Percentiles rank a stretch among this genome's conserved stretches.
These are phyloP conservation scores for Bufotes viridis DNA, from an alignment of 2,797 vertebrate species.

Conservation along the genomic window DNA sequence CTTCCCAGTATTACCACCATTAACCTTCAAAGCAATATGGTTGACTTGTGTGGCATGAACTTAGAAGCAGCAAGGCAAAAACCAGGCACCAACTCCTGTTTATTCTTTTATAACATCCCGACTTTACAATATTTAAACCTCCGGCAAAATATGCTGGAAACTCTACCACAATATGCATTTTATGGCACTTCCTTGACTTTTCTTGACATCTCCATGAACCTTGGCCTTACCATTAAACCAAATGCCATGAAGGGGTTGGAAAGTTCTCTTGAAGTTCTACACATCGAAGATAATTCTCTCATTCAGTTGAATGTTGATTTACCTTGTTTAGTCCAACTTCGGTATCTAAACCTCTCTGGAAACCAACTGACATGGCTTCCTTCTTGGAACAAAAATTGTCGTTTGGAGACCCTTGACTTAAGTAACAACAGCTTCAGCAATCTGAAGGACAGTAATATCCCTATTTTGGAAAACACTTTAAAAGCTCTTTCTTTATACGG, in stretches of 20 bases:
- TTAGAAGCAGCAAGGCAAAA: constrained; percentile 61
- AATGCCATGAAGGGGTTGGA: constrained; percentile 85
- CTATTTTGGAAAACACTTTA: constrained; percentile 81
- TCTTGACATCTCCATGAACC: constrained; percentile 89
- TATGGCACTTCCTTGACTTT: constrained; percentile 77
- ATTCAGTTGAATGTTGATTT: constrained; percentile 78
- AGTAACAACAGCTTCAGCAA: constrained; percentile 88
- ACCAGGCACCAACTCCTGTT: constrained; percentile 70
- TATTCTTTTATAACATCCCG: constrained; percentile 76
- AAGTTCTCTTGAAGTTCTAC: constrained; percentile 80
- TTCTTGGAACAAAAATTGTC: constrained; percentile 77
- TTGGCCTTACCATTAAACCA: constrained; percentile 77
- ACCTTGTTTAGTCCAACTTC: constrained; percentile 80
- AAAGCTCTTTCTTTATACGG: constrained; percentile 86
- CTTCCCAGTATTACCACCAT: constrained; percentile 80
- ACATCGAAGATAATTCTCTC: constrained; percentile 83
- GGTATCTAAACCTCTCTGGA: constrained; percentile 83
- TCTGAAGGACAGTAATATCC: constrained; percentile 80
- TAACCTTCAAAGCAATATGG: constrained; percentile 82
- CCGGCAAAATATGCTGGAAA: constrained; percentile 78
- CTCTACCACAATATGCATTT: constrained; percentile 78
- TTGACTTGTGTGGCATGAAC: constrained; percentile 78
- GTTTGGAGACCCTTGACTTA: constrained; percentile 88
- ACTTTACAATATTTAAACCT: constrained; percentile 81
- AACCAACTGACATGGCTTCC: constrained; percentile 85